These are phyloP conservation scores for Apantesis nais DNA, from an alignment of 2,888 invertebrate genomes.

Conservation along the genomic window DNA sequence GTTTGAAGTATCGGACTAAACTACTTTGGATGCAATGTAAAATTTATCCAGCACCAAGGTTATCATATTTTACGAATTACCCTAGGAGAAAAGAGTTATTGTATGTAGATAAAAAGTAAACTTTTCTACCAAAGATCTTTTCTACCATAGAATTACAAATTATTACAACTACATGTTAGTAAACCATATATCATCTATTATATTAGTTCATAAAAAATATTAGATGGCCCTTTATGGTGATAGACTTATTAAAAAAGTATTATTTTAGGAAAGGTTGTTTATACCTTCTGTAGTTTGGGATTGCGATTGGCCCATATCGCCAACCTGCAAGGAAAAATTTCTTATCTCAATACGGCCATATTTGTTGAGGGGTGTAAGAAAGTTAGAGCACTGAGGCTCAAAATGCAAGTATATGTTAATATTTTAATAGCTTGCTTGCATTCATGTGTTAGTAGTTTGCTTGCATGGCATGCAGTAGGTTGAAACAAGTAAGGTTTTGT, in stretches of 20 bases:
- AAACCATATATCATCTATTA: not conserved
- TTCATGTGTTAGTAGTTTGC: not conserved
- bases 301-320: conserved; percentile 12
- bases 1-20: not conserved
- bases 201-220: not conserved
- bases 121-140: not conserved
- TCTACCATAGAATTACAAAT: not conserved
- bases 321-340: conserved; percentile 15
- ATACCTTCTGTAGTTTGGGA: conserved; percentile 14
- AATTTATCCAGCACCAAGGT: not conserved
- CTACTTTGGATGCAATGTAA: not conserved
- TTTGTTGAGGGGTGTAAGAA: not conserved
- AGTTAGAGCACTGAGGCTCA: not conserved
- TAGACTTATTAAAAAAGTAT: not conserved
- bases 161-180: not conserved
- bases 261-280: conserved; percentile 1
- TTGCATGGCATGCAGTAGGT: not conserved
- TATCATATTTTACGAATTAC: not conserved
- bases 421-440: not conserved
- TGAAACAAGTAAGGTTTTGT: not conserved
- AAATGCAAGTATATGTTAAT: not conserved
- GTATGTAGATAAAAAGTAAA: not conserved
- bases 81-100: not conserved
- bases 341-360: conserved; percentile 7
- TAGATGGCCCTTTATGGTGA: not conserved